phyloP scores from a whole-genome alignment of 2,797 vertebrate species.

The Cichlasoma orientale region DNA sequence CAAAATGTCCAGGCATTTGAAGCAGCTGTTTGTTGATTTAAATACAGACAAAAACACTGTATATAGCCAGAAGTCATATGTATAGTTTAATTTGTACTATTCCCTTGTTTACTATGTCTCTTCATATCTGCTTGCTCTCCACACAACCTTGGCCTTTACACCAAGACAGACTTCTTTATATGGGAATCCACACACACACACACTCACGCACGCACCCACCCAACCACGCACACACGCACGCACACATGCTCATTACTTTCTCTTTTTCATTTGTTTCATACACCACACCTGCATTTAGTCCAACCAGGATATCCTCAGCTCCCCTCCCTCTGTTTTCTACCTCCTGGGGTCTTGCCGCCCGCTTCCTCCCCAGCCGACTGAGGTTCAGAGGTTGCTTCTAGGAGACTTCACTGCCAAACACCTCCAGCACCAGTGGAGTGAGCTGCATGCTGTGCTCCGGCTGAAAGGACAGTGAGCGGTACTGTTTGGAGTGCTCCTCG shows the following conservation, averaged over 20 bases:
- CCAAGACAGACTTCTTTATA: slow-evolving; percentile 48
- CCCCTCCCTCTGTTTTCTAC: slow-evolving; percentile 33
- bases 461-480: slow-evolving; percentile 93
- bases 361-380: slow-evolving; percentile 78
- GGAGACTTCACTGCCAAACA: slow-evolving; percentile 96
- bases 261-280: slow-evolving; percentile 22
- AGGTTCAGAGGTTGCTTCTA: slow-evolving; percentile 86
- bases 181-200: not conserved
- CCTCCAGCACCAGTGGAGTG: slow-evolving; percentile 95
- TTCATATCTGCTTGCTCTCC: slow-evolving; percentile 58
- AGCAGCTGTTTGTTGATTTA: slow-evolving; percentile 77
- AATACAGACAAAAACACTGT: slow-evolving; percentile 72
- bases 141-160: slow-evolving; percentile 49
- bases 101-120: slow-evolving; percentile 63
- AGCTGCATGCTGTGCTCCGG: slow-evolving; percentile 95
- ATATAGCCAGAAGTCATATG: slow-evolving; percentile 67
- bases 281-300: slow-evolving; percentile 52
- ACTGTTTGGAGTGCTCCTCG: slow-evolving; percentile 97
- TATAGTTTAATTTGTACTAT: slow-evolving; percentile 63
- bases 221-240: not conserved
- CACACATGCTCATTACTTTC: slow-evolving; percentile 23
- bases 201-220: not conserved
- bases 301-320: slow-evolving; percentile 53
- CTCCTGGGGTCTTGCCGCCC: slow-evolving; percentile 82
- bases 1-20: slow-evolving; percentile 69